phyloP scores from a whole-genome alignment of 2,888 invertebrate genomes.

The Oligia fasciuncula region DNA sequence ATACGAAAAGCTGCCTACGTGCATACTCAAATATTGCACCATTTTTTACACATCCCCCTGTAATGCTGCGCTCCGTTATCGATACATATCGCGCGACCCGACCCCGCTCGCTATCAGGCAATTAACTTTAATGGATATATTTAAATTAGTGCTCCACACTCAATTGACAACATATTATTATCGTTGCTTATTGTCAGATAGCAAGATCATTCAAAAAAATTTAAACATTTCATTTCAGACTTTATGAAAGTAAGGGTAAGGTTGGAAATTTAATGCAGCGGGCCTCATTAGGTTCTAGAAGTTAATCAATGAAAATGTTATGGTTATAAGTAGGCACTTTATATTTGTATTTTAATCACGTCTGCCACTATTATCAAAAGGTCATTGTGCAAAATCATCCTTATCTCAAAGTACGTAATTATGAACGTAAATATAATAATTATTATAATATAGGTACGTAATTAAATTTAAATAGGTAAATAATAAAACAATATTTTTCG shows the following conservation, averaged over 20 bases:
- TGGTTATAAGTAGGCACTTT: constrained; percentile 59
- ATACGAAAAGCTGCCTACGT: background rate
- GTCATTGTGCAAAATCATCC: constrained; percentile 61
- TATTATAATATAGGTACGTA: constrained; percentile 48
- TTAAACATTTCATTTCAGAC: constrained; percentile 22
- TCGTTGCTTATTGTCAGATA: constrained; percentile 58
- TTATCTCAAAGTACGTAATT: constrained; percentile 62
- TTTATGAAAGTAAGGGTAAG: constrained; percentile 18
- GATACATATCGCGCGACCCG: constrained; percentile 75
- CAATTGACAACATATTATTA: constrained; percentile 80
- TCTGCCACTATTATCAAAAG: constrained; percentile 59
- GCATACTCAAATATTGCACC: background rate
- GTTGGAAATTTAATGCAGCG: constrained; percentile 47
- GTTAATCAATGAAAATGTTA: constrained; percentile 66
- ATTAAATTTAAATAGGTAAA: constrained; percentile 54
- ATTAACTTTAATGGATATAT: constrained; percentile 89
- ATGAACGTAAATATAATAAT: constrained; percentile 55
- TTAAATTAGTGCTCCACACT: constrained; percentile 87
- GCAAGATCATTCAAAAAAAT: constrained; percentile 44
- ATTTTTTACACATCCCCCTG: constrained; percentile 59
- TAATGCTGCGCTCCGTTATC: constrained; percentile 62
- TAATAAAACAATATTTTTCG: constrained; percentile 66
- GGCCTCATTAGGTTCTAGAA: constrained; percentile 54
- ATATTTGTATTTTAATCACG: constrained; percentile 64
- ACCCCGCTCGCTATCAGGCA: constrained; percentile 82